phyloP scores from a whole-genome alignment of 2,888 invertebrate species.

The Limenitis arthemis region DNA sequence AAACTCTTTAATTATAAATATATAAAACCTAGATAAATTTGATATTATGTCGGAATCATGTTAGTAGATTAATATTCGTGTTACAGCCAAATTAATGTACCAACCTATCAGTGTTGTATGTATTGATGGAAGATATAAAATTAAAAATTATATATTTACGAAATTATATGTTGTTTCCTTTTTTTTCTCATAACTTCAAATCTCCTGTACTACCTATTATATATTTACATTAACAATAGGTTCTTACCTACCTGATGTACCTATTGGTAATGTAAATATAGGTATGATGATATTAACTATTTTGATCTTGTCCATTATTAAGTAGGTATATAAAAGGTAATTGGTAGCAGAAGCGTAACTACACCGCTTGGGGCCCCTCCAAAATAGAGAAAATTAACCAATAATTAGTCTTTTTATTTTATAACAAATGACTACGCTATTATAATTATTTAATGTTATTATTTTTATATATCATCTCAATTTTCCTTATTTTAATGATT shows the following conservation, averaged over 20 bases:
- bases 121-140: conserved; percentile 73
- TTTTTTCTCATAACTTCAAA: neutral
- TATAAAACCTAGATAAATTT: conserved; percentile 8
- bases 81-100: conserved; percentile 51
- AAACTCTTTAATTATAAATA: conserved; percentile 8
- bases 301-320: no score
- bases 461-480: no score
- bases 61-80: conserved; percentile 16
- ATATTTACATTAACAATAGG: neutral
- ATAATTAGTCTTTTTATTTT: no score
- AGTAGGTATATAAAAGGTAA: no score
- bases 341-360: no score
- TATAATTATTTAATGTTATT: no score
- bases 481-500: no score
- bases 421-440: no score
- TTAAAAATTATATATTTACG: conserved; percentile 74
- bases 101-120: conserved; percentile 64
- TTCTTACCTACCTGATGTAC: neutral
- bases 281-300: no score
- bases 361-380: no score
- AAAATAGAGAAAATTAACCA: no score
- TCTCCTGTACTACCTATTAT: neutral
- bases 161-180: conserved; percentile 49
- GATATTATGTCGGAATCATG: conserved; percentile 28
- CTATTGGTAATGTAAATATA: no score